phyloP scores from a whole-genome alignment of 2,888 invertebrate species.

The Noctua fimbriata region DNA sequence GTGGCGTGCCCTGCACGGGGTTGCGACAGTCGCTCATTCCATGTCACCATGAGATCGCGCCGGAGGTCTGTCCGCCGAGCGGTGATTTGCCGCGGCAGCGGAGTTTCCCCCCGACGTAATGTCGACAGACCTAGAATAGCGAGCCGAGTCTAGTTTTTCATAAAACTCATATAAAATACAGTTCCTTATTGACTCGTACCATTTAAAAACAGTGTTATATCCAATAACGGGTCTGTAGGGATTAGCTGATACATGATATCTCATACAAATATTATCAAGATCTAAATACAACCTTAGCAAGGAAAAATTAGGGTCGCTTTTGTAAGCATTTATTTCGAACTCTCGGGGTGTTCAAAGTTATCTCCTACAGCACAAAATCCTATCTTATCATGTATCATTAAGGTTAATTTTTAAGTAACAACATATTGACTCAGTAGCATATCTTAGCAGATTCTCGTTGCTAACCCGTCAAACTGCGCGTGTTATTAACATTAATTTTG shows the following conservation, averaged over 20 bases:
- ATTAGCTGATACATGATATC: not conserved
- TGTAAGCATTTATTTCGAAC: not conserved
- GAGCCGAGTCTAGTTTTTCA: constrained; percentile 50
- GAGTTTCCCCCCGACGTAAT: no score
- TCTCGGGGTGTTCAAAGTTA: not conserved
- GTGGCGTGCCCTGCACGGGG: no score
- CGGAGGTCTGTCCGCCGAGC: no score
- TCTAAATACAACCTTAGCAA: constrained; percentile 13
- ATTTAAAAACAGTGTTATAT: constrained; percentile 49
- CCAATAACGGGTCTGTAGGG: constrained; percentile 57
- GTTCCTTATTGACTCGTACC: constrained; percentile 48
- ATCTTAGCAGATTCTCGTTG: constrained; percentile 29
- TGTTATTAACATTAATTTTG: constrained; percentile 52
- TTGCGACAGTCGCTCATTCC: no score
- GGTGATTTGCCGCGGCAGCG: no score
- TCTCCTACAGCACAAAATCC: constrained; percentile 3
- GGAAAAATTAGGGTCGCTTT: not conserved
- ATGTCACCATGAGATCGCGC: no score
- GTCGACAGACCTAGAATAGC: constrained; percentile 48
- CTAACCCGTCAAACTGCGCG: constrained; percentile 51
- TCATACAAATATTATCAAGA: not conserved
- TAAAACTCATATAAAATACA: constrained; percentile 57
- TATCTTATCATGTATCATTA: not conserved
- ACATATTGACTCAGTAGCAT: not conserved
- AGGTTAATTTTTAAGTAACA: constrained; percentile 35